A percentile compares a stretch with the other conserved stretches of the same genome.
Conservation (phyloP, 2,888 invertebrate species). For the Callimorpha dominula region DNA sequence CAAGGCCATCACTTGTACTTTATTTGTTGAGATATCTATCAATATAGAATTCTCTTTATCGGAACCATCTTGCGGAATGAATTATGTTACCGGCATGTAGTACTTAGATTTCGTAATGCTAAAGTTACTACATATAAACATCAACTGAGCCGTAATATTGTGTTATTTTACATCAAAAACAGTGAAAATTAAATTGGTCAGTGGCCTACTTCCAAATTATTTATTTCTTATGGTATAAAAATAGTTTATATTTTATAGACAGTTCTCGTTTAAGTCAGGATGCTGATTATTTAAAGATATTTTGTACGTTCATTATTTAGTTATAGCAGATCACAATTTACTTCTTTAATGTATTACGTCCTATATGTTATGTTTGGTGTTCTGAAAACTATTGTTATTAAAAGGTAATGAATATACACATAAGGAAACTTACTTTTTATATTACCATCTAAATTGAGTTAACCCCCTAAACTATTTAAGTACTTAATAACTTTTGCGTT, state of each 20-base stretch:
- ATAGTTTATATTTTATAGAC: slow-evolving; percentile 70
- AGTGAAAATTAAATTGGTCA: slow-evolving; percentile 71
- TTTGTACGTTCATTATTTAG: slow-evolving; percentile 83
- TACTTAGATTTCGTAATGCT: slow-evolving; percentile 71
- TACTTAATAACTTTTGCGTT: slow-evolving; percentile 60
- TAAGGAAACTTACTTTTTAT: slow-evolving; percentile 45
- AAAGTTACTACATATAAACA: slow-evolving; percentile 66
- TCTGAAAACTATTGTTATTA: slow-evolving; percentile 41
- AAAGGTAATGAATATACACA: slow-evolving; percentile 47
- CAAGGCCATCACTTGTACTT: slow-evolving; percentile 84
- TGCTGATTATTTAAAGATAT: slow-evolving; percentile 76
- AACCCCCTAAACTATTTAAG: slow-evolving; percentile 66
- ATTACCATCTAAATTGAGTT: slow-evolving; percentile 60
- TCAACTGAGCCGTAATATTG: slow-evolving; percentile 56
- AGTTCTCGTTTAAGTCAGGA: slow-evolving; percentile 68
- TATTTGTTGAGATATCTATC: slow-evolving; percentile 67
- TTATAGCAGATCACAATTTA: slow-evolving; percentile 77
- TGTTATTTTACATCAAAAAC: slow-evolving; percentile 53
- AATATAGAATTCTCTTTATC: slow-evolving; percentile 58
- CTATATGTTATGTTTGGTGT: slow-evolving; percentile 67
- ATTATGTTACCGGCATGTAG: slow-evolving; percentile 65
- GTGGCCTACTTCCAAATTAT: slow-evolving; percentile 73
- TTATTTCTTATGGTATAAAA: slow-evolving; percentile 80
- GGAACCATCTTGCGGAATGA: slow-evolving; percentile 74
- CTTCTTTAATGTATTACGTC: slow-evolving; percentile 66